A percentile compares a stretch with the other conserved stretches of the same genome.
Conservation (phyloP, 2,797 vertebrate genomes). For the Siniperca undulata region DNA sequence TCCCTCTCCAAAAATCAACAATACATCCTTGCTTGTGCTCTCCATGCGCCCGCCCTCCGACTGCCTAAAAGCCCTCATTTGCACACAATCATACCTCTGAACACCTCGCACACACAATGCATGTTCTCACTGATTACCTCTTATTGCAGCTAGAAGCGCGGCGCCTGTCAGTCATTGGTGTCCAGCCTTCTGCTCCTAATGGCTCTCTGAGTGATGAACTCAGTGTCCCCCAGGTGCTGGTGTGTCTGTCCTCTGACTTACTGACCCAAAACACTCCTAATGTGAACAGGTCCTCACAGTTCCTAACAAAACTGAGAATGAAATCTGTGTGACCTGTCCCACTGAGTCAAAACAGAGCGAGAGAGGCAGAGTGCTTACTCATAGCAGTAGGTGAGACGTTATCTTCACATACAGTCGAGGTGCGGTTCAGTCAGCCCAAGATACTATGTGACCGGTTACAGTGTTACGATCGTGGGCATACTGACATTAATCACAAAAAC, state of each 20-base stretch:
- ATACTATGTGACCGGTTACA: slow-evolving; percentile 8
- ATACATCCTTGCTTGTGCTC: slow-evolving; percentile 26
- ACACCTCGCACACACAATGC: slow-evolving; percentile 27
- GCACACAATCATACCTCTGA: slow-evolving; percentile 27
- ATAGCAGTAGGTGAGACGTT: slow-evolving; percentile 18
- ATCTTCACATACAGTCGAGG: neutral
- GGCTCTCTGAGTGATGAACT: slow-evolving; percentile 73
- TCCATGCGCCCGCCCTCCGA: slow-evolving; percentile 17
- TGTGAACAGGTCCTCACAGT: slow-evolving; percentile 71
- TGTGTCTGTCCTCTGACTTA: slow-evolving; percentile 72
- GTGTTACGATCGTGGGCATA: neutral
- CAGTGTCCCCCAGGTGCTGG: slow-evolving; percentile 76
- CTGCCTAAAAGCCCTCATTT: slow-evolving; percentile 27
- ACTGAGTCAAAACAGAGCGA: slow-evolving; percentile 38
- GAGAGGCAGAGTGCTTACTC: neutral
- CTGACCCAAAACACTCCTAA: slow-evolving; percentile 71
- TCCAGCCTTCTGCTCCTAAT: slow-evolving; percentile 66
- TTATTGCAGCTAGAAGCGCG: slow-evolving; percentile 20
- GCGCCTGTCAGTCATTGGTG: slow-evolving; percentile 52
- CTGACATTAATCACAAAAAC: neutral
- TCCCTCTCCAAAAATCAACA: slow-evolving; percentile 65
- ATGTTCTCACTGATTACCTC: slow-evolving; percentile 59
- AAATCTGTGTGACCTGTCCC: slow-evolving; percentile 38
- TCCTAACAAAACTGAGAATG: slow-evolving; percentile 63
- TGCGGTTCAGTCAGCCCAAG: slow-evolving; percentile 2